A percentile compares a stretch with the other conserved stretches of the same genome.
Evolutionary conservation across 2,888 invertebrate species (phyloP).

Genomic region (Eurytoma californica): DNA sequence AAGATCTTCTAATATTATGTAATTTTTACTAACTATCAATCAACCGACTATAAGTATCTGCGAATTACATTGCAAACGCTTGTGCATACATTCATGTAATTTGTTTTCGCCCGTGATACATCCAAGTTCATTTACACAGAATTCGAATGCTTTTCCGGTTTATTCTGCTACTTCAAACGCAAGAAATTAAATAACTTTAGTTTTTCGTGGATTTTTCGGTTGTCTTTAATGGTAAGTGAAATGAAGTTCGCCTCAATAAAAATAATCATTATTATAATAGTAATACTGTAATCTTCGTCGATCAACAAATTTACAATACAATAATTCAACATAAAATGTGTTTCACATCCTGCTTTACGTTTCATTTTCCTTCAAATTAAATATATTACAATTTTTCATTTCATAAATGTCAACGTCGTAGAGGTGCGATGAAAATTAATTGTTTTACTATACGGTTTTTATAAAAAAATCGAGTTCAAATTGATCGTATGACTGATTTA

Average conservation of each 20-base stretch:
- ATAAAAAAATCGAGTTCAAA: conserved; percentile 13
- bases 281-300: conserved; percentile 46
- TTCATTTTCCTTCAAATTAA: conserved; percentile 19
- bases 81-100: conserved; percentile 30
- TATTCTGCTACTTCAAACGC: not conserved
- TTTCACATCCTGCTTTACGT: conserved; percentile 12
- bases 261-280: conserved; percentile 13
- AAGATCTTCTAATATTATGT: conserved; percentile 39
- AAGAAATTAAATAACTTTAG: conserved; percentile 25
- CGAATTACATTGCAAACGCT: conserved; percentile 46
- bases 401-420: conserved; percentile 18
- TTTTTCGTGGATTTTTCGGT: not conserved
- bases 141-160: not conserved
- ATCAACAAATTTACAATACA: conserved; percentile 42
- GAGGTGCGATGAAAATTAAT: conserved; percentile 35
- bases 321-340: conserved; percentile 8
- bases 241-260: conserved; percentile 5
- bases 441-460: not conserved
- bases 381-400: conserved; percentile 36
- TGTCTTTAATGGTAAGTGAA: not conserved
- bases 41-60: conserved; percentile 32
- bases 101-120: not conserved
- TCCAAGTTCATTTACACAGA: conserved; percentile 33
- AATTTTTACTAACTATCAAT: conserved; percentile 44
- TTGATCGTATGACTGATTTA: conserved; percentile 25